phyloP scores from a whole-genome alignment of 1,140 invertebrate genomes.

The Sweltsa coloradensis region DNA sequence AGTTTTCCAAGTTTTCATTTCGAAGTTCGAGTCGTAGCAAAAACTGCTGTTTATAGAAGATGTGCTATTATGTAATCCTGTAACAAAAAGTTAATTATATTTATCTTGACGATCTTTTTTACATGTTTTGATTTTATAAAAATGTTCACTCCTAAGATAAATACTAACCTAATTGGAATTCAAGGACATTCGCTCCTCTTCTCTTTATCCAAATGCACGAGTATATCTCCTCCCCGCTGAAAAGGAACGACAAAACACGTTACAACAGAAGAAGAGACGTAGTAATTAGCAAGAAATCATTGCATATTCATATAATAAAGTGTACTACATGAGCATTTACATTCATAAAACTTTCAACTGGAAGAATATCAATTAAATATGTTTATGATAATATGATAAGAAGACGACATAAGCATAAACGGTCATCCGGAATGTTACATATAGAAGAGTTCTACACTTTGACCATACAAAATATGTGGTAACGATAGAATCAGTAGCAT shows the following conservation, averaged over 20 bases:
- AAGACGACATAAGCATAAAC: too few species aligned
- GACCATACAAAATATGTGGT: too few species aligned
- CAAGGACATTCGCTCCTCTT: conserved; percentile 48
- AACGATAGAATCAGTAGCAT: too few species aligned
- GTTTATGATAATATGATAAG: too few species aligned
- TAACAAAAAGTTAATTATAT: conserved; percentile 14
- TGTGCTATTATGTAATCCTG: conserved; percentile 21
- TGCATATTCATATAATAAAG: too few species aligned
- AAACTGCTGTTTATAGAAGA: conserved; percentile 24
- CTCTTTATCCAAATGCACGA: conserved; percentile 49
- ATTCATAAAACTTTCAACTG: too few species aligned
- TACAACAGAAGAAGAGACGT: conserved; percentile 4
- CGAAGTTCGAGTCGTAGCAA: conserved; percentile 35
- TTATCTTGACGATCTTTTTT: conserved; percentile 1
- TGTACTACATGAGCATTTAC: too few species aligned
- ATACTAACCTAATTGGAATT: conserved; percentile 45
- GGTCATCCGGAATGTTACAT: too few species aligned
- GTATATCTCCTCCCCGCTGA: conserved; percentile 49
- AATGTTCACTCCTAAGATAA: background rate
- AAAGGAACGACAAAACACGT: conserved; percentile 21
- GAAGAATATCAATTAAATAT: too few species aligned
- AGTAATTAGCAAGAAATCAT: too few species aligned
- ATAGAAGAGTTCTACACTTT: too few species aligned
- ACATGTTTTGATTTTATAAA: too few species aligned
- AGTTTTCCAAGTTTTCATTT: conserved; percentile 42